phyloP scores from a whole-genome alignment of 2,797 vertebrate species.

The Hozukius guyotensis region DNA sequence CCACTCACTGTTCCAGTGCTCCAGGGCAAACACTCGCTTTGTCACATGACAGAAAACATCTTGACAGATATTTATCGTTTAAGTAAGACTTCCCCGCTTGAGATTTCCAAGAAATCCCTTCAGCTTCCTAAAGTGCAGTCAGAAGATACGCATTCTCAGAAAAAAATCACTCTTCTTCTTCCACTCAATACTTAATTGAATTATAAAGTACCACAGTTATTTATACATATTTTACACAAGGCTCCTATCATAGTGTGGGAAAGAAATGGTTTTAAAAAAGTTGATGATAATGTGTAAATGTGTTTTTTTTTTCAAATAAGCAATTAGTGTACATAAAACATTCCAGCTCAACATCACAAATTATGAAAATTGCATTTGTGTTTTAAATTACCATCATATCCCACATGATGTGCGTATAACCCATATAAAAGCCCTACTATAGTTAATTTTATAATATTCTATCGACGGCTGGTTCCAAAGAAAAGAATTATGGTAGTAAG shows the following conservation, averaged over 20 bases:
- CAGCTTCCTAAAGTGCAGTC: not conserved
- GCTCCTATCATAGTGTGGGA: not conserved
- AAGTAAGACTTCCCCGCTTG: not conserved
- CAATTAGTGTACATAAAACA: not conserved
- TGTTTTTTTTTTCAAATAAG: not conserved
- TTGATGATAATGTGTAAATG: not conserved
- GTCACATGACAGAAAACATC: constrained; percentile 41
- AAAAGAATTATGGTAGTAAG: not conserved
- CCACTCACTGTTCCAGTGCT: constrained; percentile 22
- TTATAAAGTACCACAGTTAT: not conserved
- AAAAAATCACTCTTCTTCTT: not conserved
- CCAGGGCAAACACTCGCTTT: constrained; percentile 29
- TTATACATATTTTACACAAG: not conserved
- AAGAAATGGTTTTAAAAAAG: not conserved
- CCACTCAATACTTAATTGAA: not conserved
- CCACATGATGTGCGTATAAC: not conserved
- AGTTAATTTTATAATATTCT: not conserved
- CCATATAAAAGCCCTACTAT: not conserved
- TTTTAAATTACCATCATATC: not conserved
- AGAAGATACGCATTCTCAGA: not conserved
- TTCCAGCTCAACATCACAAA: not conserved
- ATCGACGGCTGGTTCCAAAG: not conserved
- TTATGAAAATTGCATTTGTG: not conserved
- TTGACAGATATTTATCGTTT: constrained; percentile 54
- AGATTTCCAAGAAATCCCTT: constrained; percentile 22